Conservation (phyloP, 1,140 invertebrate species). For the Hyles euphorbiae region DNA sequence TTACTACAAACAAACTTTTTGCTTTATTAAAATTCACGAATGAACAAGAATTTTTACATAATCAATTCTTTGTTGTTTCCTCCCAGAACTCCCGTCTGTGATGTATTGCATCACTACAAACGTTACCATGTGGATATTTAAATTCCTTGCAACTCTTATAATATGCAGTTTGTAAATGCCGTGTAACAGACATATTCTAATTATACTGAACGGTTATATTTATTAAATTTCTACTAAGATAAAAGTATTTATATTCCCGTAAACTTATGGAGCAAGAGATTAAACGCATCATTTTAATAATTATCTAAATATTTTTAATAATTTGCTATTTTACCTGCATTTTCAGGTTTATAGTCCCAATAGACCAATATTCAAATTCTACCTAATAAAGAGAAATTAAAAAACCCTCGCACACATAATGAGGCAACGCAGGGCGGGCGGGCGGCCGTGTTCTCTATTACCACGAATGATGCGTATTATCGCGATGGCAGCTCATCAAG, state of each 20-base stretch:
- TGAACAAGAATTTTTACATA: constrained; percentile 23
- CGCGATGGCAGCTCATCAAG: constrained; percentile 41
- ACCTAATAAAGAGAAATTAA: constrained; percentile 54
- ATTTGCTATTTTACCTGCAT: too few relatives aligned
- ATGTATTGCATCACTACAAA: constrained; percentile 29
- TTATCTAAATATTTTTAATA: too few relatives aligned
- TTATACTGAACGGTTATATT: too few relatives aligned
- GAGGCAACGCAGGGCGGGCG: background rate
- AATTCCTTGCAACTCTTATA: too few relatives aligned
- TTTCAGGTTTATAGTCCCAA: too few relatives aligned
- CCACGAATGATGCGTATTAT: constrained; percentile 57
- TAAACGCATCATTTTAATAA: too few relatives aligned
- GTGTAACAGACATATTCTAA: too few relatives aligned
- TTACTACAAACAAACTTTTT: constrained; percentile 35
- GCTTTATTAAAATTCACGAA: constrained; percentile 37
- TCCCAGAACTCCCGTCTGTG: constrained; percentile 55
- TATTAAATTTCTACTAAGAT: too few relatives aligned
- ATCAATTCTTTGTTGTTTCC: constrained; percentile 11
- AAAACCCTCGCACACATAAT: constrained; percentile 29
- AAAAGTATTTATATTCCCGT: too few relatives aligned
- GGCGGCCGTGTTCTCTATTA: background rate
- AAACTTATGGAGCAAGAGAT: too few relatives aligned
- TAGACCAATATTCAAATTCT: constrained; percentile 2
- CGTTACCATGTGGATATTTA: too few relatives aligned
- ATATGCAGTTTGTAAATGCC: too few relatives aligned